phyloP scores from a whole-genome alignment of 2,888 invertebrate species.

The Flexamia atlantica region DNA sequence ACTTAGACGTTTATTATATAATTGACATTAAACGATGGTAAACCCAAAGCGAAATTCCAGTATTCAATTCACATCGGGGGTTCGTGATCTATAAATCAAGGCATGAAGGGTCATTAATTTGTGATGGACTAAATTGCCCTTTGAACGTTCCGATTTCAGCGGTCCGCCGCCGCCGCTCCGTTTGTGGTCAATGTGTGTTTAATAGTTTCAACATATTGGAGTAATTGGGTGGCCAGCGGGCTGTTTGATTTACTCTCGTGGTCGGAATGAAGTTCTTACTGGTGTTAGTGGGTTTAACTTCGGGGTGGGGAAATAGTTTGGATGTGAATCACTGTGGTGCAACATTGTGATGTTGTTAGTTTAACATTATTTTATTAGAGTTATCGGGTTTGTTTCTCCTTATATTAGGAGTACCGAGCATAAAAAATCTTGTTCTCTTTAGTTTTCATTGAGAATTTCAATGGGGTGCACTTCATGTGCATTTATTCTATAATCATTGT shows the following conservation, averaged over 20 bases:
- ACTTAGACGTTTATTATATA: conserved; percentile 41
- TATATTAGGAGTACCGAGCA: no score
- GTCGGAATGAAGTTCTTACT: no score
- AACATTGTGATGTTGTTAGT: no score
- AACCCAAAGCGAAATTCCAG: conserved; percentile 48
- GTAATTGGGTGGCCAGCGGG: not conserved
- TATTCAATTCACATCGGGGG: conserved; percentile 46
- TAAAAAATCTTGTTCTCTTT: no score
- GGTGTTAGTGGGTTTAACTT: no score
- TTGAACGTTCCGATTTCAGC: conserved; percentile 55
- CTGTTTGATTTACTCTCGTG: not conserved
- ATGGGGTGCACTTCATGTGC: no score
- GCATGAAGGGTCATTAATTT: conserved; percentile 55
- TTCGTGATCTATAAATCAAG: conserved; percentile 42
- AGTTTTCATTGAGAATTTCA: no score
- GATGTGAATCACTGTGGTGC: no score
- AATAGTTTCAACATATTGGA: conserved; percentile 14
- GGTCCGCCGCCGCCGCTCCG: not conserved
- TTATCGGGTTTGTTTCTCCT: no score
- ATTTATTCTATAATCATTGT: no score
- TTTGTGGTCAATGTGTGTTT: conserved; percentile 9
- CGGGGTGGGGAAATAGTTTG: no score
- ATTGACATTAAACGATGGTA: conserved; percentile 50
- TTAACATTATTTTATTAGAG: no score
- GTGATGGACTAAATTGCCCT: conserved; percentile 44